Evolutionary conservation across 2,888 invertebrate species (phyloP).

Genomic region (Electrophaes corylata): DNA sequence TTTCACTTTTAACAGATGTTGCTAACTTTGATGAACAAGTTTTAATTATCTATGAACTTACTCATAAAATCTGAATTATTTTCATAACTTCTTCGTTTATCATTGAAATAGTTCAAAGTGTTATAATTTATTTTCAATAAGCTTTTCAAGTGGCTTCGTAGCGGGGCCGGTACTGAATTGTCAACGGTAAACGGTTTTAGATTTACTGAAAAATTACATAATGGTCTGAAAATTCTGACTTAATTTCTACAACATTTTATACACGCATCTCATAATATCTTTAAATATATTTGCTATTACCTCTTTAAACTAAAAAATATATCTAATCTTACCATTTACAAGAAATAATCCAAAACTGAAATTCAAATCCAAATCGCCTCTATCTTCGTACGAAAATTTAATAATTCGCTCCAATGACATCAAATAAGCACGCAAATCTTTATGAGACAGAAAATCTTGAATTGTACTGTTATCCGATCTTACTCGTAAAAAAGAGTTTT

Average conservation of each 20-base stretch:
- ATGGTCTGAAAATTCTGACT: not conserved
- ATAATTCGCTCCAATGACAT: conserved; percentile 46
- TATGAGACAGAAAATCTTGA: conserved; percentile 44
- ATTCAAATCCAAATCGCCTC: conserved; percentile 52
- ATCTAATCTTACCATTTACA: conserved; percentile 53
- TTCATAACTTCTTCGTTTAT: not conserved
- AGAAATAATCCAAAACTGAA: conserved; percentile 61
- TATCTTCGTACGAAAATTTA: conserved; percentile 46
- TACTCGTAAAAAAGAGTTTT: conserved; percentile 9
- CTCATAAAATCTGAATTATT: not conserved
- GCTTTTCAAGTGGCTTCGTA: conserved; percentile 7
- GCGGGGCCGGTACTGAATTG: not conserved
- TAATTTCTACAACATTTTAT: too few species aligned
- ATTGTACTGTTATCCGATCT: conserved; percentile 20
- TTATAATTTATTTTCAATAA: conserved; percentile 32
- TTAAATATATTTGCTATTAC: too few species aligned
- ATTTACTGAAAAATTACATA: conserved; percentile 21
- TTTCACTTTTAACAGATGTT: too few species aligned
- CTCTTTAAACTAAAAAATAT: too few species aligned
- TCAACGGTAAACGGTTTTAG: conserved; percentile 5
- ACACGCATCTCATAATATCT: too few species aligned
- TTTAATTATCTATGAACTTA: too few species aligned
- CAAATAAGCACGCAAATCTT: conserved; percentile 51
- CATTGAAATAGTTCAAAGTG: conserved; percentile 36
- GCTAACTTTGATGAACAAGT: too few species aligned